Base-by-base conservation (phyloP, 2,113 vertebrate species). In the Salvator merianae region DNA sequence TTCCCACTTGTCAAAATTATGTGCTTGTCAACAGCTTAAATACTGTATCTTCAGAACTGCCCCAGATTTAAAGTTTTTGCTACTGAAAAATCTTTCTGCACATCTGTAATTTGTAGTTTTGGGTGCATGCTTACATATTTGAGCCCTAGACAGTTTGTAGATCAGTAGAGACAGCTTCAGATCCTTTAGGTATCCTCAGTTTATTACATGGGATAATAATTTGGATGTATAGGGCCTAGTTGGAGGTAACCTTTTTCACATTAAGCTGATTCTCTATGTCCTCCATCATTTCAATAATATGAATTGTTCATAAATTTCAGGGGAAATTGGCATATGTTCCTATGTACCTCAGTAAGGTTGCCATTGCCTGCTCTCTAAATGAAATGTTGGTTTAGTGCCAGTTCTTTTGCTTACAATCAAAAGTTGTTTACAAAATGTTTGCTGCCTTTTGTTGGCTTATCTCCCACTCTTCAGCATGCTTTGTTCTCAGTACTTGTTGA, bases 391-490 rank as follows among this genome's bases (percentile, higher is more conserved):
- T 22, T 89, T 89, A 30, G 69, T 24, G 77, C 14, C 24, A 82
- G 63, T 20, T 72, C 4, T 66, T 86, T 1, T 78, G 26, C 34
- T 43, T 86, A 22, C 32, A 76, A 2, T 26, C 36, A 79, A 71
- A 91, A 84, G 55, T 78, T 88, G 84, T 53, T 89, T 79, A 13
- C 22, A 82, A 40, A 20, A 9, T 85, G 7, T 83, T 84, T 14
- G 68, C 50, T 53, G 30, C 59, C 66, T 69, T 69, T 69, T 69
- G 14, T 34, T 69, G n/a, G 68, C 70, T 22, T 55, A 34, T n/a
- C 34, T 69, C 36, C 59, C 88, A 18, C 16, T 10, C 68, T 88
- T 90, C 70, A 12, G 77, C 73, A 13, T 72, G 78, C 24, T 3
- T 22, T 78, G 9, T 40, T 72, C 59, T 24, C 77, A 79, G 2